Evolutionary conservation across 2,797 vertebrate genomes (phyloP).

Genomic region (Pitangus sulphuratus): DNA sequence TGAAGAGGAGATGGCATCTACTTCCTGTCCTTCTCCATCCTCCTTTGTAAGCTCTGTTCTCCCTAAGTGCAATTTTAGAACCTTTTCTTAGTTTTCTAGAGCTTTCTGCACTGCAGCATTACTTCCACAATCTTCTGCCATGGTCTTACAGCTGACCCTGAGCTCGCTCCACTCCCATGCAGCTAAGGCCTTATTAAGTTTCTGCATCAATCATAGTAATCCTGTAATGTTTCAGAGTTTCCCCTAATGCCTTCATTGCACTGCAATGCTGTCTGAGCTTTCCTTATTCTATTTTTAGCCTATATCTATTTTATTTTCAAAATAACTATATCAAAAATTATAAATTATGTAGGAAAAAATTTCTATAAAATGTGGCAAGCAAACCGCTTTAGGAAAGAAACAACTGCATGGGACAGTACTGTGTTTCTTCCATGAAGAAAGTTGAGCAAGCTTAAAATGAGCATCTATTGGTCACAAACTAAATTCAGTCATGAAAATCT

Average conservation of each 20-base stretch:
- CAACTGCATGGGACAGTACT: neutral
- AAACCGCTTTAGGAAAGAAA: neutral
- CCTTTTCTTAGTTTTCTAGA: neutral
- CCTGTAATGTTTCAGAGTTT: neutral
- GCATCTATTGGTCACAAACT: neutral
- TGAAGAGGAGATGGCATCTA: neutral
- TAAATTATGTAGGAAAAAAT: constrained; percentile 9
- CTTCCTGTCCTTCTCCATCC: neutral
- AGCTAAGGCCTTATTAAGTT: neutral
- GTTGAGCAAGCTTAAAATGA: neutral
- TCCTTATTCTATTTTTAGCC: neutral
- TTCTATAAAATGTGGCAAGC: neutral
- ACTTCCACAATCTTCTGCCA: neutral
- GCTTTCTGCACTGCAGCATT: neutral
- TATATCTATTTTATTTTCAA: neutral
- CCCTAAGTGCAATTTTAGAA: neutral
- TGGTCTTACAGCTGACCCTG: neutral
- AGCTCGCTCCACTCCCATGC: neutral
- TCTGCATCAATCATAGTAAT: neutral
- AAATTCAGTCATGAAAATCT: neutral
- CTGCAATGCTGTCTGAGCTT: neutral
- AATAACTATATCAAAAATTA: neutral
- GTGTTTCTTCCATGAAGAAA: neutral
- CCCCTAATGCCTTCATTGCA: neutral
- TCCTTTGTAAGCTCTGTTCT: neutral